Evolutionary conservation across 2,113 vertebrate genomes (phyloP), one percentile per base, ranked within the genome.

Genomic region (Dasypus novemcinctus): DNA sequence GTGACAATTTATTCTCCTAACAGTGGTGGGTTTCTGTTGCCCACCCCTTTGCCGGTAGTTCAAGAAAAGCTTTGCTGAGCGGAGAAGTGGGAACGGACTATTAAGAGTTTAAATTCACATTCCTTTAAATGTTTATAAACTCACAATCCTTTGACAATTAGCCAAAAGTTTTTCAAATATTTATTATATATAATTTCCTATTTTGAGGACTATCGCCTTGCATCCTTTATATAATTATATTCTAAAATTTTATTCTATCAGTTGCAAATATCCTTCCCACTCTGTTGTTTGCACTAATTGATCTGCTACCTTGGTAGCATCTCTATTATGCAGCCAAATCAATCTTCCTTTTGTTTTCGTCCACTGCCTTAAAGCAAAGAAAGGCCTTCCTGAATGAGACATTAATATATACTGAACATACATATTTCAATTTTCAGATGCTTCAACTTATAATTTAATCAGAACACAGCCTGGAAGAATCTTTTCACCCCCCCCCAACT

Each of bases 371-470:
- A 21, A 33, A 43, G 81, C 59, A 10, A 57, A 63, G 68, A 36
- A 27, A 57, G 41, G 71, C 18, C n/a, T 31, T 43, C 21, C 52
- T 81, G 10, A 15, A 4, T 17, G 78, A 72, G 59, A 36, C 7
- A n/a, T 59, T 59, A 59, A 98, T 98, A 98, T 98, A 98, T 97
- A 49, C 46, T 49, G 46, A 49, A 9, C 46, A 97, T 98, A 98
- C 98, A 98, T 98, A 98, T 98, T 98, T 98, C 90, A 98, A 74
- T 96, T 98, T 98, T 98, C 96, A 97, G 98, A 98, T 98, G 96
- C 94, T 98, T 98, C 84, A 98, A 97, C 96, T 98, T 97, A 97
- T 97, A 95, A 98, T 98, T 98, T 98, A 98, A 98, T 92, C 97
- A 96, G 97, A 98, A 81, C 95, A 97, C 36, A 95, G 95, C 95